These are phyloP conservation scores for Orthosia gothica DNA, from an alignment of 2,888 invertebrate species.

Conservation along the genomic window DNA sequence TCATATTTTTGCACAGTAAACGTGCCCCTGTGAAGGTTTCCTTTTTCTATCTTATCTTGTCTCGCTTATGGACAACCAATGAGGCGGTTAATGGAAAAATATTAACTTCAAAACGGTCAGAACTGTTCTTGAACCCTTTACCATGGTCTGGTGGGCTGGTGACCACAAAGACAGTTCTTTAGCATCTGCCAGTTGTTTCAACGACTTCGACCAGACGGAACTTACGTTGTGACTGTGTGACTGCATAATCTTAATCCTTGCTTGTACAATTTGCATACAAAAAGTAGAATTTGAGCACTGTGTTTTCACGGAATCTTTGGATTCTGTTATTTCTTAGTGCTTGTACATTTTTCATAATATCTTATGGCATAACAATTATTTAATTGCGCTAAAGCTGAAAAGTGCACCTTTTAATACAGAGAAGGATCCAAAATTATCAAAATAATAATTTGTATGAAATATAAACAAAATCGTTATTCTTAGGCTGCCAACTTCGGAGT, in stretches of 20 bases:
- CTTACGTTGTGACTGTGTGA: not conserved
- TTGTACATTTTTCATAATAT: not conserved
- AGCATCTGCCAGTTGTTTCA: constrained; percentile 7
- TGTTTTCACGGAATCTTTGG: not conserved
- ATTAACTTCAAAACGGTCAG: not conserved
- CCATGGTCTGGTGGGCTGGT: constrained; percentile 16
- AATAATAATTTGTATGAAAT: not conserved
- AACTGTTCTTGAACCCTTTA: constrained; percentile 25
- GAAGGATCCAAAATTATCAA: not conserved
- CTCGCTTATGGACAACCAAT: constrained; percentile 3
- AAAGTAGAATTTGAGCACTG: not conserved
- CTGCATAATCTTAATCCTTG: not conserved
- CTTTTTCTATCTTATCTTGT: not conserved
- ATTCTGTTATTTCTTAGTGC: not conserved
- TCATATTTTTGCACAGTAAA: no score
- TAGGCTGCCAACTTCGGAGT: not conserved
- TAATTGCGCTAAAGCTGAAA: not conserved
- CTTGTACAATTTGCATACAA: not conserved
- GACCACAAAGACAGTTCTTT: constrained; percentile 11
- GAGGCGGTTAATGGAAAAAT: constrained; percentile 12
- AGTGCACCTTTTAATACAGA: not conserved
- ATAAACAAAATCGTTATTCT: not conserved
- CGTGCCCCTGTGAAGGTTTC: no score
- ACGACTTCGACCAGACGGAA: not conserved
- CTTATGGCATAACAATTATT: no score